phyloP scores from a whole-genome alignment of 2,797 vertebrate genomes.

The Coregonus sp. region DNA sequence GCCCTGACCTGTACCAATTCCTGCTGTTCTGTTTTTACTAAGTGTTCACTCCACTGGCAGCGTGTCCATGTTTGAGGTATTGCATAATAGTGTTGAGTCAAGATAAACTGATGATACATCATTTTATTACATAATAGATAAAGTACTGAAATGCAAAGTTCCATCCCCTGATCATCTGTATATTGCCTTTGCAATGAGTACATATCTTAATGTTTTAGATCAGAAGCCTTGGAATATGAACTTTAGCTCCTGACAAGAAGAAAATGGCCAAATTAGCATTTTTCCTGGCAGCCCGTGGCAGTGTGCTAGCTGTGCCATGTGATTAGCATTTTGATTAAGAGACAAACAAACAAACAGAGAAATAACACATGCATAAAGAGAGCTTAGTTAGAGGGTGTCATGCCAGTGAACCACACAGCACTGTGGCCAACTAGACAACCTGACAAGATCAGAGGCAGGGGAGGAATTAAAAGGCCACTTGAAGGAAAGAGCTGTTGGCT shows the following conservation, averaged over 20 bases:
- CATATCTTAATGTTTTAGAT: no score
- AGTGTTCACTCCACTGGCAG: neutral
- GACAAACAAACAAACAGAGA: conserved; percentile 10
- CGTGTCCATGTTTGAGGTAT: neutral
- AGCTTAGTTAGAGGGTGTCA: neutral
- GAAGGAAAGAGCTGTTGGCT: no score
- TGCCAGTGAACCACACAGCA: neutral
- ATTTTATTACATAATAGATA: no score
- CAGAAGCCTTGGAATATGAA: neutral
- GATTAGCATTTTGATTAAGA: conserved; percentile 9
- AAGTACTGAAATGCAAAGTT: no score
- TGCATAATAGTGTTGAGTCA: neutral
- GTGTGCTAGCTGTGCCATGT: neutral
- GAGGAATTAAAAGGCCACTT: neutral
- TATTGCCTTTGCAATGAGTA: no score
- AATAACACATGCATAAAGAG: neutral
- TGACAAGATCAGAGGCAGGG: neutral
- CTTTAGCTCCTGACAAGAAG: neutral
- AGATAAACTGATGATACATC: neutral
- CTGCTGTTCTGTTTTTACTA: neutral
- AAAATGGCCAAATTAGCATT: conserved; percentile 6
- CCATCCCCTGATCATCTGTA: no score
- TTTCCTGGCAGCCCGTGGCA: neutral
- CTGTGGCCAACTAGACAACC: neutral
- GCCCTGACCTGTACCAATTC: neutral